These are phyloP conservation scores for Thera obeliscata DNA, from an alignment of 2,888 invertebrate species.

Conservation along the genomic window DNA sequence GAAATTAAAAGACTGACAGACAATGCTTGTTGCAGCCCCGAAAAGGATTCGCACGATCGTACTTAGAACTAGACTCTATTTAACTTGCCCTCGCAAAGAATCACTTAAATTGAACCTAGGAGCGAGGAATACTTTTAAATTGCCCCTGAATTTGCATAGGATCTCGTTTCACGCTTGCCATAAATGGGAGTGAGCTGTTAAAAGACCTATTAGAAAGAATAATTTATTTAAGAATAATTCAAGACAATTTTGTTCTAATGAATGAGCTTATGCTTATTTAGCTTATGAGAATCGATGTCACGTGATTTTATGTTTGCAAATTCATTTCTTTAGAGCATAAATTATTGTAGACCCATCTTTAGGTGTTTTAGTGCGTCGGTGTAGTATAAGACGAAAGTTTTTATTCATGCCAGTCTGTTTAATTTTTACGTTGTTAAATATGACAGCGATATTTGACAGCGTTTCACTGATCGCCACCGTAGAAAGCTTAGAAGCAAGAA, in stretches of 20 bases:
- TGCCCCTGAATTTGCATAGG: conserved; percentile 28
- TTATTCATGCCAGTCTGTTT: too few relatives aligned
- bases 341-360: too few relatives aligned
- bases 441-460: too few relatives aligned
- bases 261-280: neutral
- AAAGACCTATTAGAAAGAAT: conserved; percentile 8
- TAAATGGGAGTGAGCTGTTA: conserved; percentile 23
- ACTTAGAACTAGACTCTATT: neutral
- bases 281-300: too few relatives aligned
- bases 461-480: too few relatives aligned
- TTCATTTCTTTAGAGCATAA: too few relatives aligned
- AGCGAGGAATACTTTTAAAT: conserved; percentile 28
- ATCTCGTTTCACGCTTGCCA: conserved; percentile 27
- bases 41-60: conserved; percentile 22
- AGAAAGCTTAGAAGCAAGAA: too few relatives aligned
- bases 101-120: conserved; percentile 24
- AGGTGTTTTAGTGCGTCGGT: too few relatives aligned
- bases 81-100: conserved; percentile 12
- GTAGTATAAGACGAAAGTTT: too few relatives aligned
- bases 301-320: too few relatives aligned
- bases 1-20: conserved; percentile 19
- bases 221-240: neutral
- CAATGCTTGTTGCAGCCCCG: conserved; percentile 12
- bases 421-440: too few relatives aligned
- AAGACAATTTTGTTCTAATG: neutral